phyloP scores from a whole-genome alignment of 1,140 invertebrate genomes.

The Cylas formicarius region DNA sequence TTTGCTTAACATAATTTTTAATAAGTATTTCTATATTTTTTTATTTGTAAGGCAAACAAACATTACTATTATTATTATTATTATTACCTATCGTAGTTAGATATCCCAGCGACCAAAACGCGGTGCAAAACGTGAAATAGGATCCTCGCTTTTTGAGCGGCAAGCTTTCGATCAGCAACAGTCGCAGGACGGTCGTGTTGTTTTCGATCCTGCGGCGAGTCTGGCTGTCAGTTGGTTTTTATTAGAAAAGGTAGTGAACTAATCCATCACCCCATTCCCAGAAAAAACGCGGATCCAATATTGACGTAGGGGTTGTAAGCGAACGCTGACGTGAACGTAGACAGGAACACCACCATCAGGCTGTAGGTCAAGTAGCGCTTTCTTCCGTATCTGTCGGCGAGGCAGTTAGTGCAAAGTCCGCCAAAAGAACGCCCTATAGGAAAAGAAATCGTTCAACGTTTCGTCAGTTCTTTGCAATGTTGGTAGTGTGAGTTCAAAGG shows the following conservation, averaged over 20 bases:
- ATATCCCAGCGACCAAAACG: constrained; percentile 28
- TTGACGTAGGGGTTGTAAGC: constrained; percentile 25
- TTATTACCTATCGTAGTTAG: constrained; percentile 15
- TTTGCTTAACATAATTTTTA: too few relatives aligned
- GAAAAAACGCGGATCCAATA: constrained; percentile 16
- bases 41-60: too few relatives aligned
- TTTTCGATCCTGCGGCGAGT: too few relatives aligned
- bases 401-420: constrained; percentile 19
- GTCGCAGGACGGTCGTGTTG: constrained; percentile 21
- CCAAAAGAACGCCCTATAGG: constrained; percentile 29
- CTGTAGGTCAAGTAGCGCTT: constrained; percentile 26
- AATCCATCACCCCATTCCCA: constrained; percentile 26
- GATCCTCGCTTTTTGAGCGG: constrained; percentile 21
- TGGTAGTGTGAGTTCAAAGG: too few relatives aligned
- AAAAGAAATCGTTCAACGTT: too few relatives aligned
- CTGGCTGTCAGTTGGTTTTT: too few relatives aligned
- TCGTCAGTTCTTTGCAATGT: too few relatives aligned
- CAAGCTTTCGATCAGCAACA: constrained; percentile 28
- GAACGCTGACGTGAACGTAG: constrained; percentile 28
- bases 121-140: constrained; percentile 23
- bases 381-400: constrained; percentile 30
- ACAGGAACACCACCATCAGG: constrained; percentile 27
- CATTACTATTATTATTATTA: too few relatives aligned
- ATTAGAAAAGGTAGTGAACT: neutral
- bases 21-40: too few relatives aligned